phyloP scores from a whole-genome alignment of 2,888 invertebrate species.

The Heliconius hortense region DNA sequence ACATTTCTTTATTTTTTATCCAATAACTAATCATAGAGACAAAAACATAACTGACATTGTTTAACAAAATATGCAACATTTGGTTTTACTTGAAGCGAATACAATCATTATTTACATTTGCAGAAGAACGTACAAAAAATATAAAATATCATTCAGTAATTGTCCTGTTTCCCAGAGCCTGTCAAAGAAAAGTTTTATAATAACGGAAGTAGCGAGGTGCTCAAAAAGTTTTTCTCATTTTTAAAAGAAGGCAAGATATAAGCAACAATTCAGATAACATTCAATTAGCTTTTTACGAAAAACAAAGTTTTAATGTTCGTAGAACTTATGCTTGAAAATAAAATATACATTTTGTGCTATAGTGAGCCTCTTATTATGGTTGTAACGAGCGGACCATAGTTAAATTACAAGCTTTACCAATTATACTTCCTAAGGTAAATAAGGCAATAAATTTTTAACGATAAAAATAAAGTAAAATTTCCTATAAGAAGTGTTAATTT shows the following conservation, averaged over 20 bases:
- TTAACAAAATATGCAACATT: background rate
- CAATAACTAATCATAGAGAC: too few species aligned
- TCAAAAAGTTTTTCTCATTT: slow-evolving; percentile 54
- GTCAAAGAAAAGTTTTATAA: slow-evolving; percentile 63
- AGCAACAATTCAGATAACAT: slow-evolving; percentile 62
- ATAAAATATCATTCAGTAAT: slow-evolving; percentile 42
- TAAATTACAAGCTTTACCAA: background rate
- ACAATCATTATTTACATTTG: slow-evolving; percentile 25
- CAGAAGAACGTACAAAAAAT: slow-evolving; percentile 28
- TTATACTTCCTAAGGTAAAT: background rate
- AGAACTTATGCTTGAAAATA: slow-evolving; percentile 30
- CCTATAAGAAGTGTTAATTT: too few species aligned
- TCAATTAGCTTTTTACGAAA: slow-evolving; percentile 61
- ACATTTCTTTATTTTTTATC: too few species aligned
- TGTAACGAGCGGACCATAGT: background rate
- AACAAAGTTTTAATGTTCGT: slow-evolving; percentile 46
- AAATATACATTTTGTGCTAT: background rate
- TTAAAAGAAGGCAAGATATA: slow-evolving; percentile 50
- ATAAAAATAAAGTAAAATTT: too few species aligned
- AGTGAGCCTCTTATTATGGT: background rate
- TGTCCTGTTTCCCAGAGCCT: slow-evolving; percentile 47
- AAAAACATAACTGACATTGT: slow-evolving; percentile 6
- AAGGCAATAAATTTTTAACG: too few species aligned
- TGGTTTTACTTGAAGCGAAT: slow-evolving; percentile 15
- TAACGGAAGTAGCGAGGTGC: slow-evolving; percentile 61